These are phyloP conservation scores for Caenorhabditis briggsae DNA, from an alignment of 1,140 invertebrate species.

Conservation along the genomic window DNA sequence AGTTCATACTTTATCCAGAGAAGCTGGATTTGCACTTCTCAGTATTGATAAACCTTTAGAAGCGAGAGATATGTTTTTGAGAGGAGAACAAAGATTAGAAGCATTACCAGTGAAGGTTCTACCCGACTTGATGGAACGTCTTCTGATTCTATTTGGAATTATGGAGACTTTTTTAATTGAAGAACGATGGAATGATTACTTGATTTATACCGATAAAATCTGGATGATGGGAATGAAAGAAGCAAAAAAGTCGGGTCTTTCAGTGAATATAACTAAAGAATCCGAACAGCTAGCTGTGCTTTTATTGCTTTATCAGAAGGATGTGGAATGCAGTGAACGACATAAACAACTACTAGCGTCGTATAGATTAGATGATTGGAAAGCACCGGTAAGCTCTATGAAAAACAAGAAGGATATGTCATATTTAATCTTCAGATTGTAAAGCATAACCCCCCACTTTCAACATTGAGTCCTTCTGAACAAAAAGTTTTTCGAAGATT, in stretches of 20 bases:
- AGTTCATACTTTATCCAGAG: slow-evolving; percentile 18
- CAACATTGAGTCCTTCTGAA: background rate
- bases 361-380: slow-evolving; percentile 33
- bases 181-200: slow-evolving; percentile 38
- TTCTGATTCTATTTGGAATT: background rate
- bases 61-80: background rate
- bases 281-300: slow-evolving; percentile 9
- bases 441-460: slow-evolving; percentile 6
- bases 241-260: background rate
- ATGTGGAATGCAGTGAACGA: slow-evolving; percentile 27
- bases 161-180: slow-evolving; percentile 29
- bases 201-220: slow-evolving; percentile 46
- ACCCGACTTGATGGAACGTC: slow-evolving; percentile 5
- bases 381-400: slow-evolving; percentile 15
- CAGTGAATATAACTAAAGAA: slow-evolving; percentile 18
- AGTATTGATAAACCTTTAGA: background rate
- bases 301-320: slow-evolving; percentile 5
- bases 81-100: slow-evolving; percentile 13
- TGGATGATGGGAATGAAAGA: slow-evolving; percentile 51
- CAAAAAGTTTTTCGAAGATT: slow-evolving; percentile 25
- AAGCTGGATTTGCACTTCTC: slow-evolving; percentile 11
- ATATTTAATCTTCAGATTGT: background rate
- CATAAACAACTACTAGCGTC: slow-evolving; percentile 4
- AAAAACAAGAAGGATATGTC: background rate
- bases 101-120: background rate